phyloP scores from a whole-genome alignment of 2,888 invertebrate genomes.

The Conchocele bisecta region DNA sequence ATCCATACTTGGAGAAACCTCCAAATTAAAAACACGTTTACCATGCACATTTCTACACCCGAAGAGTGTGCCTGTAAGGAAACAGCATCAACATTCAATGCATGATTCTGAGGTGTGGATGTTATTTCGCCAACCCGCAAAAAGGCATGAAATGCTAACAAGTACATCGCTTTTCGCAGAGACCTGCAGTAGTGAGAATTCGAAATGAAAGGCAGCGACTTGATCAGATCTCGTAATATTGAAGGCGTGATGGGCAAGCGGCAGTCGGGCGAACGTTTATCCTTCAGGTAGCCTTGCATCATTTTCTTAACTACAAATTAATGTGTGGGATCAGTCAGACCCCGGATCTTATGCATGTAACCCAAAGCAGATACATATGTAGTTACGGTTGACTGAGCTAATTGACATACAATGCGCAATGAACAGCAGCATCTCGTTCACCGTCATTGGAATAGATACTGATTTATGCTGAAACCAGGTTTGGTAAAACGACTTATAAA shows the following conservation, averaged over 20 bases:
- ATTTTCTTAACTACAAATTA: slow-evolving; percentile 7
- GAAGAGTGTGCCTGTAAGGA: too few relatives aligned
- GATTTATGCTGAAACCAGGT: too few relatives aligned
- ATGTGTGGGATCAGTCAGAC: not conserved
- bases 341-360: not conserved
- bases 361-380: slow-evolving; percentile 5
- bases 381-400: slow-evolving; percentile 1
- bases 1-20: too few relatives aligned
- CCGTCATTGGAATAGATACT: not conserved
- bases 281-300: slow-evolving; percentile 3
- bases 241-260: not conserved
- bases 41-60: too few relatives aligned
- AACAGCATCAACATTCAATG: too few relatives aligned
- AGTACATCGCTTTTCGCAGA: slow-evolving; percentile 8
- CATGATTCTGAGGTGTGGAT: too few relatives aligned
- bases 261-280: not conserved
- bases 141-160: too few relatives aligned
- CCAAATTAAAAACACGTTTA: too few relatives aligned
- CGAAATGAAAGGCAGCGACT: not conserved
- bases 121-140: too few relatives aligned
- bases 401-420: slow-evolving; percentile 4
- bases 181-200: not conserved
- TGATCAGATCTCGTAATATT: not conserved
- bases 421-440: not conserved
- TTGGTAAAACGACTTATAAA: not conserved